Conservation (phyloP, 2,113 vertebrate species). For the Erpornis zantholeuca region DNA sequence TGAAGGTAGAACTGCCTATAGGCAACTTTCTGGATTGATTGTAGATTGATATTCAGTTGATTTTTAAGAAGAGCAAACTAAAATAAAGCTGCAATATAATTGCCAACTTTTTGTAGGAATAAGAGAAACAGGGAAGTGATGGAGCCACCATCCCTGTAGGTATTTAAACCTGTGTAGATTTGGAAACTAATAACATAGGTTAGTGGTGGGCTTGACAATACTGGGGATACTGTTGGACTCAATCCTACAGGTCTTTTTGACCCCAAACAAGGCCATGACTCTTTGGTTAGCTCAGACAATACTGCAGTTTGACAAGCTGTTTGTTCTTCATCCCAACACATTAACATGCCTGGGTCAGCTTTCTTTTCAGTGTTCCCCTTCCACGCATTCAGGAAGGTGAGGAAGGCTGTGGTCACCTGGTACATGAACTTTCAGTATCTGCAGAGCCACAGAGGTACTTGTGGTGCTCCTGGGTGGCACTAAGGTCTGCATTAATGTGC, state of each 20-base stretch:
- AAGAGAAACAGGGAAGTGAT: not conserved
- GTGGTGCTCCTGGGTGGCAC: not conserved
- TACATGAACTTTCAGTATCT: fast-evolving
- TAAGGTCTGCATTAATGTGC: not conserved
- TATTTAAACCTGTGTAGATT: not conserved
- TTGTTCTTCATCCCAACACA: not conserved
- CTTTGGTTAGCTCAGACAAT: not conserved
- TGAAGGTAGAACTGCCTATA: conserved; percentile 56
- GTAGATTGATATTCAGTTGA: conserved; percentile 69
- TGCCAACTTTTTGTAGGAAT: conserved; percentile 53
- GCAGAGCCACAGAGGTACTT: fast-evolving
- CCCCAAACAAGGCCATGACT: too few relatives aligned
- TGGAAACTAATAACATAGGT: not conserved
- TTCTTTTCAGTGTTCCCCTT: not conserved
- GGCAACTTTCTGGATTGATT: conserved; percentile 66
- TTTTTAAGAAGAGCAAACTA: conserved; percentile 65
- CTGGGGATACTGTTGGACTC: not conserved
- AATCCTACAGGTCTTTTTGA: not conserved
- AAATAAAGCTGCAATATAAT: conserved; percentile 68
- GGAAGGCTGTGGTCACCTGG: not conserved
- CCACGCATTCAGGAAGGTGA: not conserved
- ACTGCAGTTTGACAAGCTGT: not conserved
- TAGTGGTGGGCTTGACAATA: not conserved
- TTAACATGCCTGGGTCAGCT: not conserved
- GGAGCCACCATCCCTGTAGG: not conserved